Evolutionary conservation across 2,113 vertebrate species (phyloP), one percentile per base, ranked within the genome.

Genomic region (Paratilapia polleni): DNA sequence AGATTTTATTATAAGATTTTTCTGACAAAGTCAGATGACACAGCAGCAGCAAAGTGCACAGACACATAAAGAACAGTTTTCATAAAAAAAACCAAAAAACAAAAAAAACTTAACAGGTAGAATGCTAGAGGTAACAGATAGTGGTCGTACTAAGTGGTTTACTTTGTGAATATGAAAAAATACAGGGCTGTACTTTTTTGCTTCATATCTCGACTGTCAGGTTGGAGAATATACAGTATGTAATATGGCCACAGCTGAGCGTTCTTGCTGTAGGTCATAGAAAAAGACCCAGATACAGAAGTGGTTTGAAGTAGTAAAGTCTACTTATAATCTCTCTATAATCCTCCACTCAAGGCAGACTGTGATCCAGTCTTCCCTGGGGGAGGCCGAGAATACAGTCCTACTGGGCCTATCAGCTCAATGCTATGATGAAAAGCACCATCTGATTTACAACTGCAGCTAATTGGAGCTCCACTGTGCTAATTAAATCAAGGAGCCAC

Each of bases 401-500:
- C 86, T 76, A 31, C 79, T 57, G 79, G 82, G 78, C 82, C 81
- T n/a, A 83, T 90, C 82, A 84, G 70, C 88, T 78, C 24, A 1
- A 54, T 15, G 81, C 83, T n/a, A 12, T 82, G 81, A 91, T 90
- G 81, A 92, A 91, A 92, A 85, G 74, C 77, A 54, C 82, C 61
- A 73, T 93, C 88, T 90, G 89, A 94, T 88, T 91, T 85, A 88
- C 78, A 81, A 81, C 61, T 75, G 81, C 80, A 77, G 82, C 81
- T 91, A 94, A 94, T 90, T 91, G 85, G 80, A 86, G 84, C 89
- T 78, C 80, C 81, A 70, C 84, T 80, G 91, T 60, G 87, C 89
- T 94, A 92, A 94, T 94, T 93, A 95, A 93, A 93, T 93, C 91
- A 90, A 82, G 91, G 24, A 66, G 81, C 89, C 87, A 91, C 80